Conservation (phyloP, 2,888 invertebrate genomes). For the Leucophenga maculata region DNA sequence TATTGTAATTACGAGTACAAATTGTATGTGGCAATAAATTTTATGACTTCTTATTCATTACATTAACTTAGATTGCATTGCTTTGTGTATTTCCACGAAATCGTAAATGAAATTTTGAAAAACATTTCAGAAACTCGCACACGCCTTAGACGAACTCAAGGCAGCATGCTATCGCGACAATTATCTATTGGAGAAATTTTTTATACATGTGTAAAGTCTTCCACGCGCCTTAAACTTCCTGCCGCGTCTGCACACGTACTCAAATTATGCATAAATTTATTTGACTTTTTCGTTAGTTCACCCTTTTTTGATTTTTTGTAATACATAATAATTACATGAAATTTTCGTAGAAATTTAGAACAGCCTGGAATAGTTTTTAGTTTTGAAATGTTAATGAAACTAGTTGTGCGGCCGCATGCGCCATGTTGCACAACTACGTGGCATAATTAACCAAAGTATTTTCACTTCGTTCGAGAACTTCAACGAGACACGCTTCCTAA, state of each 20-base stretch:
- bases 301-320: constrained; percentile 1
- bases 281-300: background rate
- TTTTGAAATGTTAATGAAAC: background rate
- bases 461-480: constrained; percentile 2
- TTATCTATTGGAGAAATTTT: too few species aligned
- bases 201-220: too few species aligned
- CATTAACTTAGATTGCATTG: constrained; percentile 2
- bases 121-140: too few species aligned
- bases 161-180: too few species aligned
- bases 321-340: constrained; percentile 55
- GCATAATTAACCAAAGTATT: constrained; percentile 51
- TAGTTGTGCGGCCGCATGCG: constrained; percentile 20
- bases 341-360: constrained; percentile 62
- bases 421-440: constrained; percentile 52
- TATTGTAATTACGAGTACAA: constrained; percentile 63
- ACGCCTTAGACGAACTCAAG: too few species aligned
- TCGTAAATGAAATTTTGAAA: background rate
- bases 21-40: constrained; percentile 53
- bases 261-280: background rate
- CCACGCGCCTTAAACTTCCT: too few species aligned
- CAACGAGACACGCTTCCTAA: constrained; percentile 55
- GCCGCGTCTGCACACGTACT: too few species aligned
- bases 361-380: background rate
- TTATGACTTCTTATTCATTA: constrained; percentile 36
- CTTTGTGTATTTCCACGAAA: constrained; percentile 22